Conservation (phyloP, 2,888 invertebrate species). For the Bombylius major region DNA sequence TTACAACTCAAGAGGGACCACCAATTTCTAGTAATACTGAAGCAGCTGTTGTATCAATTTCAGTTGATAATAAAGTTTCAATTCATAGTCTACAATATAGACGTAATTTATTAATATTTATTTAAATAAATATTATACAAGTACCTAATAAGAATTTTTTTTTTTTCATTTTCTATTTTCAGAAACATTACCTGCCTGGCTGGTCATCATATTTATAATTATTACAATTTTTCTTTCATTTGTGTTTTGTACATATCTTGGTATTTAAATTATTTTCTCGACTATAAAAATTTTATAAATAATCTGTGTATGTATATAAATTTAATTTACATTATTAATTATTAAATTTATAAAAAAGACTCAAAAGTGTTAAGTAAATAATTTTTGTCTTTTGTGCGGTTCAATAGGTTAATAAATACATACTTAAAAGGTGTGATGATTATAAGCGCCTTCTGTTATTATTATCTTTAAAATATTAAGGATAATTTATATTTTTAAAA, state of each 20-base stretch:
- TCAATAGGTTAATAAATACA: too few species aligned
- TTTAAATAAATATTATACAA: neutral
- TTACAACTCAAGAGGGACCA: constrained; percentile 51
- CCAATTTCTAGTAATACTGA: constrained; percentile 62
- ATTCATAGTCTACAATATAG: constrained; percentile 74
- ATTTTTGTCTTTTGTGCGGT: too few species aligned
- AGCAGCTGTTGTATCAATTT: constrained; percentile 86
- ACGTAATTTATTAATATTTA: constrained; percentile 43
- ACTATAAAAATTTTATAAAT: too few species aligned
- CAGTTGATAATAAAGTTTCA: constrained; percentile 87
- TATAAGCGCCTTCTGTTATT: too few species aligned
- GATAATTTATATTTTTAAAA: too few species aligned
- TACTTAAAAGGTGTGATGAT: too few species aligned
- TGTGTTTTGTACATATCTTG: constrained; percentile 69
- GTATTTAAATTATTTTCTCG: constrained; percentile 41
- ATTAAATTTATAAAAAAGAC: too few species aligned
- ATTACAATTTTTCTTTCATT: constrained; percentile 67
- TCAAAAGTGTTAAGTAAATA: too few species aligned
- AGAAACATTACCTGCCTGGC: constrained; percentile 74
- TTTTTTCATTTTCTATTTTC: constrained; percentile 29
- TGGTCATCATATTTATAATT: constrained; percentile 62
- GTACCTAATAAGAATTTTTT: neutral
- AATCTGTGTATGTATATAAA: too few species aligned
- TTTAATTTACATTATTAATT: too few species aligned
- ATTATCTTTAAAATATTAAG: too few species aligned